phyloP scores from a whole-genome alignment of 2,797 vertebrate species.

The Chaetodon trifasciatus region DNA sequence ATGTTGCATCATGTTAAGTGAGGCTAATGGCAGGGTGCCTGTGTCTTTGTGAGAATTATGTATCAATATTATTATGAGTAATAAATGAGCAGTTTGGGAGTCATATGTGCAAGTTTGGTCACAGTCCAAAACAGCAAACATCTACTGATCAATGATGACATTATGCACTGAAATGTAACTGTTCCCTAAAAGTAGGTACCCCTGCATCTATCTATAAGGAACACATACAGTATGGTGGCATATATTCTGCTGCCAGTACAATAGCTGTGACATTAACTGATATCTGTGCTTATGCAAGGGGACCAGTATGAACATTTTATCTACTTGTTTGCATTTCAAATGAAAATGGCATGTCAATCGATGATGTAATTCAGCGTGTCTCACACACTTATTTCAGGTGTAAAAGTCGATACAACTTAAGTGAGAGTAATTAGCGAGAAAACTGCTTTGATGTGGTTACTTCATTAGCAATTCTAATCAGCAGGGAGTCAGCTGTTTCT shows the following conservation, averaged over 20 bases:
- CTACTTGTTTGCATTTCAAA: background rate
- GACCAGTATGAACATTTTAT: background rate
- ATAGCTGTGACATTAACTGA: background rate
- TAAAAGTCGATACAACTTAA: background rate
- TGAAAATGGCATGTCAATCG: background rate
- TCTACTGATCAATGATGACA: too few relatives aligned
- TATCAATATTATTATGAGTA: too few relatives aligned
- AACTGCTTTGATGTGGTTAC: too few relatives aligned
- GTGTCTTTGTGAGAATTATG: background rate
- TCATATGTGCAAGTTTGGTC: too few relatives aligned
- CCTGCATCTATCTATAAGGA: background rate
- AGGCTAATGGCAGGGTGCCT: background rate
- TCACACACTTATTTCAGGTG: background rate
- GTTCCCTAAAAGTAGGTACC: too few relatives aligned
- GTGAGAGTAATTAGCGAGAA: background rate
- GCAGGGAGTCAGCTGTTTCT: background rate
- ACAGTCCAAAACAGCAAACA: too few relatives aligned
- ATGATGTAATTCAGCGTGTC: background rate
- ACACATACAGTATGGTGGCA: background rate
- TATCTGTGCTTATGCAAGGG: background rate
- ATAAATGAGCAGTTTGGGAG: too few relatives aligned
- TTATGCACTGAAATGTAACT: too few relatives aligned
- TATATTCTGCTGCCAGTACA: background rate
- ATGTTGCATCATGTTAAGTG: background rate
- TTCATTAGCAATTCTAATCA: background rate